A percentile compares a stretch with the other conserved stretches of the same genome.
phyloP scores from a whole-genome alignment of 2,888 invertebrate species.

The Spicauda simplicius region DNA sequence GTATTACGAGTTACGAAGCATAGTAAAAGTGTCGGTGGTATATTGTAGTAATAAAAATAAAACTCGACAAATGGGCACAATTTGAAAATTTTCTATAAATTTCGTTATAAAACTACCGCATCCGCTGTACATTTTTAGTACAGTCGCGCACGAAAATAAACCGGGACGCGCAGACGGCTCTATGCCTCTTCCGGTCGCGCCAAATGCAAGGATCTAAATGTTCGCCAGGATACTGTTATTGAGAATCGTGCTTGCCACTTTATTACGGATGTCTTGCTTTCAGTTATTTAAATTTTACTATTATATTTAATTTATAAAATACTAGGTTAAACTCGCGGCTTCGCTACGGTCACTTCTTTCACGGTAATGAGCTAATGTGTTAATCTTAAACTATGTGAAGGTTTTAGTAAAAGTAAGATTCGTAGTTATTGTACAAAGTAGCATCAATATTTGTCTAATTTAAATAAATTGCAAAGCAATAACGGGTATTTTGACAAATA shows the following conservation, averaged over 20 bases:
- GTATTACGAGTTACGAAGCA: background rate
- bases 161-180: constrained; percentile 39
- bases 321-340: too few species aligned
- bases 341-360: too few species aligned
- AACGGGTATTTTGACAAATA: too few species aligned
- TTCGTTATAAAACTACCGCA: constrained; percentile 39
- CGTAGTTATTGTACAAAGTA: too few species aligned
- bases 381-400: too few species aligned
- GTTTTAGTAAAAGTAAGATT: too few species aligned
- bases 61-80: constrained; percentile 3
- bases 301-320: too few species aligned
- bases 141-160: constrained; percentile 44
- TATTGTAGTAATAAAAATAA: constrained; percentile 12
- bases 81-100: constrained; percentile 24
- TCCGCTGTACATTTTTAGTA: constrained; percentile 39
- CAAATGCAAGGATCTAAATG: constrained; percentile 57
- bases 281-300: too few species aligned
- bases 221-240: constrained; percentile 41
- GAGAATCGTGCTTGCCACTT: background rate
- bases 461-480: too few species aligned
- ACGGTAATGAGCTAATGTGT: too few species aligned
- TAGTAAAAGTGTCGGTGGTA: constrained; percentile 3
- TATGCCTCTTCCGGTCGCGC: constrained; percentile 45
- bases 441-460: too few species aligned
- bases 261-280: too few species aligned